Conservation (phyloP, 2,888 invertebrate genomes). For the Meiosimyza decipiens region DNA sequence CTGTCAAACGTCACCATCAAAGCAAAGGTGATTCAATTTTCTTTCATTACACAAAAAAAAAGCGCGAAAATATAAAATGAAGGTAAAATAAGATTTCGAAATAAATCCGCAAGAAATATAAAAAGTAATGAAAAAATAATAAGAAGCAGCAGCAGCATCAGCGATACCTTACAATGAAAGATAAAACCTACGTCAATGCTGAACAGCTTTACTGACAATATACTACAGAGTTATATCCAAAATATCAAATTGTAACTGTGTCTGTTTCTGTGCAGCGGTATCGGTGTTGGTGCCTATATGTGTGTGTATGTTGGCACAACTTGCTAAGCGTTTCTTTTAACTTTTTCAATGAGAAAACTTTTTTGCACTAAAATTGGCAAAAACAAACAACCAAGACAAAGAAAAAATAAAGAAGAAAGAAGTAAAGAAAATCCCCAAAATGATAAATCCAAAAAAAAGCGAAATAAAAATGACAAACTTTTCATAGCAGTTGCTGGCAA, state of each 20-base stretch:
- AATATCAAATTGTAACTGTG: too few relatives aligned
- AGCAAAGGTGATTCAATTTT: too few relatives aligned
- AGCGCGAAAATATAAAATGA: too few relatives aligned
- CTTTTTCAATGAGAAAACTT: slow-evolving; percentile 34
- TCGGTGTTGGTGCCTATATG: background rate
- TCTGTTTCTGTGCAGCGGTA: too few relatives aligned
- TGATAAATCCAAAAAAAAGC: background rate
- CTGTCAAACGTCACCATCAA: too few relatives aligned
- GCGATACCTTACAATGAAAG: too few relatives aligned
- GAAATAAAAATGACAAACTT: slow-evolving; percentile 29
- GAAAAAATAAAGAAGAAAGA: background rate
- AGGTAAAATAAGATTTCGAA: too few relatives aligned
- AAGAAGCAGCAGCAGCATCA: too few relatives aligned
- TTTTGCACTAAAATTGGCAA: slow-evolving; percentile 19
- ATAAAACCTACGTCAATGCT: background rate
- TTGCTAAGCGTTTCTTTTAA: slow-evolving; percentile 23
- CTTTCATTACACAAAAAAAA: too few relatives aligned
- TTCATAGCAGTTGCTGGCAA: background rate
- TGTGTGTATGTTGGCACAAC: slow-evolving; percentile 9
- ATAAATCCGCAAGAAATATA: too few relatives aligned
- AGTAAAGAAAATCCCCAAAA: background rate
- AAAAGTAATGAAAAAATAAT: too few relatives aligned
- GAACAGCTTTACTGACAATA: slow-evolving; percentile 9
- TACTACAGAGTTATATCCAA: too few relatives aligned
- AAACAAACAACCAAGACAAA: background rate